A percentile compares a stretch with the other conserved stretches of the same genome.
These are phyloP conservation scores for Mystacornis crossleyi DNA, from an alignment of 2,113 vertebrate species.

Conservation along the genomic window DNA sequence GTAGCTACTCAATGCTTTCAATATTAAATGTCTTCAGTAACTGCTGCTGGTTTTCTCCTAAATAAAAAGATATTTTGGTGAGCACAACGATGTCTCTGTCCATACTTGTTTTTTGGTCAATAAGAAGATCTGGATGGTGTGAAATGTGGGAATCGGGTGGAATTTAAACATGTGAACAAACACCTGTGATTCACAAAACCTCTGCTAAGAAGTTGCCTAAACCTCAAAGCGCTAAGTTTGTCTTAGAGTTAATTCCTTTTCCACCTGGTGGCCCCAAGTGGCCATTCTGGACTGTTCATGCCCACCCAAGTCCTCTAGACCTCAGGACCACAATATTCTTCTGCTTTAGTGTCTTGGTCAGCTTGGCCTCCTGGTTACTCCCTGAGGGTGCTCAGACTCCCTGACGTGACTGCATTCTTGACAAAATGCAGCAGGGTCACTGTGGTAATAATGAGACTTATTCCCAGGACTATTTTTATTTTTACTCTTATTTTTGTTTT, in stretches of 20 bases:
- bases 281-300: neutral
- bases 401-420: neutral
- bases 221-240: neutral
- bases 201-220: neutral
- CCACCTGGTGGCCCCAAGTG: neutral
- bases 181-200: neutral
- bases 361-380: neutral
- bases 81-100: neutral
- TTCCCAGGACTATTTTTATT: neutral
- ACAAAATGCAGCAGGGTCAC: neutral
- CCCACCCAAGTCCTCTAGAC: neutral
- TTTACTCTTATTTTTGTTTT: neutral
- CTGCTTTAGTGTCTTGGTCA: neutral
- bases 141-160: neutral
- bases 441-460: neutral
- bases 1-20: neutral
- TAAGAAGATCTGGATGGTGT: neutral
- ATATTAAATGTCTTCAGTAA: neutral
- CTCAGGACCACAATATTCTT: neutral
- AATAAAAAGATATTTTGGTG: constrained; percentile 37
- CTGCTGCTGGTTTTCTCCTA: neutral
- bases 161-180: neutral
- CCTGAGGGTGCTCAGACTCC: neutral
- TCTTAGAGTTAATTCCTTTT: neutral
- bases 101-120: neutral